Evolutionary conservation across 2,888 invertebrate genomes (phyloP).

Genomic region (Tetragonula carbonaria): DNA sequence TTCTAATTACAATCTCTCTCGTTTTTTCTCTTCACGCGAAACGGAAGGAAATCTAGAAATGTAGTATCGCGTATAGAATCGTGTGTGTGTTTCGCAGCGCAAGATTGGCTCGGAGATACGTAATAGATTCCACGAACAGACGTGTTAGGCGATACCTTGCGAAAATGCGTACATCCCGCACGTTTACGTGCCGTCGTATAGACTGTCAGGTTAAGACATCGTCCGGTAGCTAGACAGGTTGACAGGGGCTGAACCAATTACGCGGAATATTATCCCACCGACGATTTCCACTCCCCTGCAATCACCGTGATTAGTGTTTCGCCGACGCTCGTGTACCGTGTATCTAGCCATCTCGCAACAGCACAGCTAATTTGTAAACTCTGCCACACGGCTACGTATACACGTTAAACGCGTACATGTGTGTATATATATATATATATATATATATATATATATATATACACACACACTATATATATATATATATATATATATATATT

Average conservation of each 20-base stretch:
- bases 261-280: conserved; percentile 80
- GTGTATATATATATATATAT: not conserved
- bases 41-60: conserved; percentile 32
- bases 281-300: conserved; percentile 80
- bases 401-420: not conserved
- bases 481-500: not conserved
- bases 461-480: not conserved
- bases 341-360: conserved; percentile 71
- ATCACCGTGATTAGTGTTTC: conserved; percentile 81
- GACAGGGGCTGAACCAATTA: conserved; percentile 83
- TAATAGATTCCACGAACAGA: conserved; percentile 71
- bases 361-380: conserved; percentile 80
- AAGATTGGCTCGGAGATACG: conserved; percentile 46
- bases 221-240: conserved; percentile 80
- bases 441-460: not conserved
- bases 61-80: conserved; percentile 25
- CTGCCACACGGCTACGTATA: conserved; percentile 48
- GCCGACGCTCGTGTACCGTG: conserved; percentile 72
- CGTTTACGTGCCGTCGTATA: conserved; percentile 60
- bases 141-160: conserved; percentile 70
- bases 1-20: conserved; percentile 39
- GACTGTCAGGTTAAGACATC: conserved; percentile 78
- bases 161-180: conserved; percentile 71
- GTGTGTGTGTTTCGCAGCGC: conserved; percentile 28
- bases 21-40: conserved; percentile 36